A percentile compares a stretch with the other conserved stretches of the same genome.
Evolutionary conservation across 1,140 invertebrate species (phyloP).

Genomic region (Sipha flava): DNA sequence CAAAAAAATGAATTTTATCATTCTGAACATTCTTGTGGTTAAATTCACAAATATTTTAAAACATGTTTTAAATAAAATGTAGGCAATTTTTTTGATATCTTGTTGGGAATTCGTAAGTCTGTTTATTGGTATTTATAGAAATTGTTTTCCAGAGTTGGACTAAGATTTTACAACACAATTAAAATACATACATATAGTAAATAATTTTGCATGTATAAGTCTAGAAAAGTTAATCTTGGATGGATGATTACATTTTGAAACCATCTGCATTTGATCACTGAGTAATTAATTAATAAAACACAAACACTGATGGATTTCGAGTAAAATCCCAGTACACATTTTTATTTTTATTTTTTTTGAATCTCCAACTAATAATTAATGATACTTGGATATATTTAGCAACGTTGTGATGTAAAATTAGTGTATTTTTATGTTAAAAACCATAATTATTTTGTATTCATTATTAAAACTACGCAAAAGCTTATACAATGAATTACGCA

Average conservation of each 20-base stretch:
- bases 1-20: too few relatives aligned
- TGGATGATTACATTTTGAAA: neutral
- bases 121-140: too few relatives aligned
- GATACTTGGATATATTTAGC: neutral
- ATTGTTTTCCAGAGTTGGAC: too few relatives aligned
- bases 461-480: neutral
- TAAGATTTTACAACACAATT: too few relatives aligned
- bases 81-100: too few relatives aligned
- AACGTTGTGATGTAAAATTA: neutral
- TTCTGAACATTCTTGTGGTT: too few relatives aligned
- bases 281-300: conserved; percentile 3
- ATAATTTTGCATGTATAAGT: neutral
- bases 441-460: neutral
- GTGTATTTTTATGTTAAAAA: neutral
- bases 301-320: neutral
- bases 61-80: too few relatives aligned
- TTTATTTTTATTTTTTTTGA: neutral
- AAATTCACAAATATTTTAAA: too few relatives aligned
- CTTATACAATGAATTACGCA: neutral
- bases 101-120: too few relatives aligned
- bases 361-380: conserved; percentile 1
- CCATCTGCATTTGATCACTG: neutral
- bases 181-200: too few relatives aligned
- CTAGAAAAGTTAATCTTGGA: neutral
- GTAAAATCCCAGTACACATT: neutral